Conservation (phyloP, 2,797 vertebrate genomes). For the Acanthopagrus latus region DNA sequence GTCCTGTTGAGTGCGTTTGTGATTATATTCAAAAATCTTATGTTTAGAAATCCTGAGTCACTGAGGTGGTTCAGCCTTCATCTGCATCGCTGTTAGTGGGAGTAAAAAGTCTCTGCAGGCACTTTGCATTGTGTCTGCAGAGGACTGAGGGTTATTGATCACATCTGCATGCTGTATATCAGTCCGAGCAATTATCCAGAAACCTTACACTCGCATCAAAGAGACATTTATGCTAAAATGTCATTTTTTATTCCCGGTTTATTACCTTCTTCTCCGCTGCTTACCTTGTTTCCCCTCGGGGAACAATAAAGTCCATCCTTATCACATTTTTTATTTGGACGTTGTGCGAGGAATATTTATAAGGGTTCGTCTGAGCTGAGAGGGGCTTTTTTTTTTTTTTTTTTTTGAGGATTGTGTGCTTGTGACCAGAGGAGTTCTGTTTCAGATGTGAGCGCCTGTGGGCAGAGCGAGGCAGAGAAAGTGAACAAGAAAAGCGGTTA, state of each 20-base stretch:
- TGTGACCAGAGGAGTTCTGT: conserved; percentile 21
- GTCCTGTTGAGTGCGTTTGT: conserved; percentile 8
- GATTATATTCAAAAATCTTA: conserved; percentile 15
- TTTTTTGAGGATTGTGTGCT: background rate
- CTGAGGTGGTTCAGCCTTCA: background rate
- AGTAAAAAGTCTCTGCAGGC: background rate
- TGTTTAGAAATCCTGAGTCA: conserved; percentile 22
- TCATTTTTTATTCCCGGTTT: conserved; percentile 12
- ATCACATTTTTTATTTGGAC: conserved; percentile 30
- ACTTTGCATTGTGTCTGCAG: background rate
- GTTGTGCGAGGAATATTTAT: conserved; percentile 4
- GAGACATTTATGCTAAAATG: background rate
- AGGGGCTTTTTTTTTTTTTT: background rate
- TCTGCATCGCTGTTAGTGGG: background rate
- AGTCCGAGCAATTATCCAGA: background rate
- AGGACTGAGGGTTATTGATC: background rate
- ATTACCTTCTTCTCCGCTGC: background rate
- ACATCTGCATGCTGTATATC: background rate
- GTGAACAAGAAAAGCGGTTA: conserved; percentile 16
- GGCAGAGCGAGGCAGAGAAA: background rate
- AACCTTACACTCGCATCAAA: conserved; percentile 1
- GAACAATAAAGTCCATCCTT: conserved; percentile 16
- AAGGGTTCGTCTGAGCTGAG: background rate
- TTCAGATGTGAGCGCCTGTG: conserved; percentile 12
- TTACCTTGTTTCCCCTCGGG: background rate